Base-by-base conservation (phyloP, 2,888 invertebrate genomes). In the Polymixis flavicincta region DNA sequence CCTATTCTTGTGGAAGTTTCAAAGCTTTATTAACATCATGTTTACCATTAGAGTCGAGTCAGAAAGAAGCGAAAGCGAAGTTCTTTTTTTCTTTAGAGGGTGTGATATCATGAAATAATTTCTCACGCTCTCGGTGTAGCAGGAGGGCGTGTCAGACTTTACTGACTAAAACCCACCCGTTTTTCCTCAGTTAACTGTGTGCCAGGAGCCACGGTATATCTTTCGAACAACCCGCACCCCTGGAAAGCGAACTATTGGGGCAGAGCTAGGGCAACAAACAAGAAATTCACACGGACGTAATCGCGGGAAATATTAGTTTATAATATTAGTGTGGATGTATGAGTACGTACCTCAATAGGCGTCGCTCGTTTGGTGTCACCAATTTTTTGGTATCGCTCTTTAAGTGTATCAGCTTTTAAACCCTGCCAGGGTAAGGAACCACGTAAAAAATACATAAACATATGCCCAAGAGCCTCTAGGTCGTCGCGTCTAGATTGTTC, bases 401-500 rank as follows among this genome's bases (percentile, higher is more conserved):
- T 99, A 93, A 99, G 97, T 92, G 99, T 99, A 96, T 99, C 99
- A 91, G 99, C 99, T 97, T 99, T 99, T 93, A 99, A 97, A 91
- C 99, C 99, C 97, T 99, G 99, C 99, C 99, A 99, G 90, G 99
- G 99, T 96, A 99, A 97, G 96, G 99, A 99, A 92, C 99, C 99
- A 91, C 99, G 98, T 96, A 99, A 97, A 97, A 99, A 99, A 97
- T 99, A 99, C 99, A 99, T 99, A 97, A 99, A 99, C 99, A 99
- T 99, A 97, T 99, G 99, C 87, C 99, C 99, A 93, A 99, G 97
- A 85, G 99, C 99, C 97, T 99, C 99, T 95, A 99, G 97, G 97
- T 99, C 99, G 97, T 99, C 99, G 94, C 99, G 97, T 95, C 99
- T 98, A 93, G 99, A 99, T 98, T 99, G 99, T 97, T 99, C 99